These are phyloP conservation scores for Tenodera sinensis DNA, from an alignment of 2,888 invertebrate species.

Conservation along the genomic window DNA sequence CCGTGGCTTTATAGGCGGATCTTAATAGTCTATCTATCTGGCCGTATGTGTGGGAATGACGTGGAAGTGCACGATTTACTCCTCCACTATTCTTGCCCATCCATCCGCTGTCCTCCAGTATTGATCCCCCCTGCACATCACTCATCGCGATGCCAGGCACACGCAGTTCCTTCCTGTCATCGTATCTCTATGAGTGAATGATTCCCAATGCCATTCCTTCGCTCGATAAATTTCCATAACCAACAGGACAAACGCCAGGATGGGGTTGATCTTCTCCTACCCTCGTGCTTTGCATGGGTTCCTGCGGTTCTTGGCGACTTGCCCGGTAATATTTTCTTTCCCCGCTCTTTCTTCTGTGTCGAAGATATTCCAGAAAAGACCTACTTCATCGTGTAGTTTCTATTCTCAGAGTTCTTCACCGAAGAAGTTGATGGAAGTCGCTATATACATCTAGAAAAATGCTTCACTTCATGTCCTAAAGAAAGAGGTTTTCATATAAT, in stretches of 20 bases:
- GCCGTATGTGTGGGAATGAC: neutral
- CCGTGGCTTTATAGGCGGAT: neutral
- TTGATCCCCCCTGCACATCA: neutral
- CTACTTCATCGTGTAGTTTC: neutral
- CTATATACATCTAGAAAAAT: neutral
- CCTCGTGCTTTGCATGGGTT: neutral
- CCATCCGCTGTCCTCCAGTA: neutral
- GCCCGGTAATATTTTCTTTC: neutral
- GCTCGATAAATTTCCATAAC: slow-evolving; percentile 6
- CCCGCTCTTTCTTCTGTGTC: neutral
- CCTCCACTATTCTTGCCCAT: neutral
- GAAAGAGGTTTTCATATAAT: neutral
- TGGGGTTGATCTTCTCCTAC: neutral
- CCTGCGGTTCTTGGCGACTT: neutral
- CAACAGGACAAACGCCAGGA: neutral
- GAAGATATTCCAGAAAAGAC: neutral
- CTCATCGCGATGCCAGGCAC: neutral
- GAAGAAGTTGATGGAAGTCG: neutral
- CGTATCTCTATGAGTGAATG: neutral
- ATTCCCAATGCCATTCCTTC: neutral
- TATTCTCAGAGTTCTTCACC: neutral
- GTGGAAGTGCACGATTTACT: neutral
- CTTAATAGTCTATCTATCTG: neutral
- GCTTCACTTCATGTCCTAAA: neutral
- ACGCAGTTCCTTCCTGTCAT: neutral